These are phyloP conservation scores for Drosophila subquinaria DNA, from an alignment of 2,888 invertebrate species.

Conservation along the genomic window DNA sequence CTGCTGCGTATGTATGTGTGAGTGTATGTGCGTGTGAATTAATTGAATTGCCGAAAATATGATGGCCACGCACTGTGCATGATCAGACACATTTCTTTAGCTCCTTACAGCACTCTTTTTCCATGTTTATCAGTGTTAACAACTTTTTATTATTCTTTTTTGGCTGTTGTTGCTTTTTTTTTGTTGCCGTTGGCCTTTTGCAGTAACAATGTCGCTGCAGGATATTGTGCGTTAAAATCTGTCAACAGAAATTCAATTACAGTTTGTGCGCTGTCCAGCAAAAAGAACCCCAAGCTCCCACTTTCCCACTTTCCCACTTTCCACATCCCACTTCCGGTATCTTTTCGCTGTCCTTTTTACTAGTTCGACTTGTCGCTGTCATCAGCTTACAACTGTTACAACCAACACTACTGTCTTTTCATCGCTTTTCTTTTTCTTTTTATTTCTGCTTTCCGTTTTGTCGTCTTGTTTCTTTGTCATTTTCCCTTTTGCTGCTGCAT, in stretches of 20 bases:
- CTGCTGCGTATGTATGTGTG: slow-evolving; percentile 12
- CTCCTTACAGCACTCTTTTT: slow-evolving; percentile 1
- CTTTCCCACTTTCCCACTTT: neutral
- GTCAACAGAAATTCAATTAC: slow-evolving; percentile 82
- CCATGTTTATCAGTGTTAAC: slow-evolving; percentile 25
- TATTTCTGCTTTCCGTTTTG: slow-evolving; percentile 31
- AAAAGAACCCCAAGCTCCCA: slow-evolving; percentile 2
- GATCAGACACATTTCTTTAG: slow-evolving; percentile 6
- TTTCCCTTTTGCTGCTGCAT: slow-evolving; percentile 18
- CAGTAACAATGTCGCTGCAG: slow-evolving; percentile 68
- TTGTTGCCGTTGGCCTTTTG: slow-evolving; percentile 34
- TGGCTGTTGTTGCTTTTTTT: slow-evolving; percentile 13
- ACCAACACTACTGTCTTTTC: slow-evolving; percentile 55
- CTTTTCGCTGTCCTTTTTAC: neutral
- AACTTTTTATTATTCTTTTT: slow-evolving; percentile 30
- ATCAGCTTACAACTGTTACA: slow-evolving; percentile 69
- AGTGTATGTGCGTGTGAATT: slow-evolving; percentile 9
- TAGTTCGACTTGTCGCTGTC: slow-evolving; percentile 33
- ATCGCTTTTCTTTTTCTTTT: slow-evolving; percentile 24
- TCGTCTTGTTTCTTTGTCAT: slow-evolving; percentile 39
- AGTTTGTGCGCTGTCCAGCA: slow-evolving; percentile 45
- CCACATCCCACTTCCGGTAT: neutral
- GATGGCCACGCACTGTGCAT: neutral
- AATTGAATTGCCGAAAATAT: slow-evolving; percentile 48
- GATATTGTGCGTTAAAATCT: slow-evolving; percentile 81